Percentiles rank a stretch among this genome's conserved stretches.
Evolutionary conservation across 2,888 invertebrate species (phyloP).

Genomic region (Lasioglossum oenotherae): DNA sequence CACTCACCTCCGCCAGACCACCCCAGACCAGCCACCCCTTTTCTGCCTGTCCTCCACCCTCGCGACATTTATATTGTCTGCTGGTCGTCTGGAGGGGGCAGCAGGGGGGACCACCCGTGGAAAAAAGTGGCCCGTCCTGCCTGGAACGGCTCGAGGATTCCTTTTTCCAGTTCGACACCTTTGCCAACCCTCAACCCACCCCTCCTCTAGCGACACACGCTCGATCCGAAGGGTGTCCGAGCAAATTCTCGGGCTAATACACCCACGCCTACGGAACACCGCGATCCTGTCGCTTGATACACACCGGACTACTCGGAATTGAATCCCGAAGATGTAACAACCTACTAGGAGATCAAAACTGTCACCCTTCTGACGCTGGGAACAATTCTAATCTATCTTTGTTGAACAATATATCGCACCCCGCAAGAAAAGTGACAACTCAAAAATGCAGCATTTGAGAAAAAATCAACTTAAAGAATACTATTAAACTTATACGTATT

Average conservation of each 20-base stretch:
- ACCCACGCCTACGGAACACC: not conserved
- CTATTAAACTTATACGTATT: too few species aligned
- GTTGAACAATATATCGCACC: not conserved
- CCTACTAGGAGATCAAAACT: not conserved
- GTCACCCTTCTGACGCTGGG: not conserved
- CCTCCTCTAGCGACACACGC: not conserved
- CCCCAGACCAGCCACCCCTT: constrained; percentile 18
- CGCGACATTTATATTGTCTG: constrained; percentile 79
- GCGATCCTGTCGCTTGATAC: not conserved
- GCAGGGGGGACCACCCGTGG: constrained; percentile 24
- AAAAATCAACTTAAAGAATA: too few species aligned
- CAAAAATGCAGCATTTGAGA: too few species aligned
- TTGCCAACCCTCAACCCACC: constrained; percentile 12
- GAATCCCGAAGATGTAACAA: not conserved
- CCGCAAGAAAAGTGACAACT: too few species aligned
- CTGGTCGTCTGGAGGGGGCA: constrained; percentile 67
- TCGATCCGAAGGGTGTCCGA: constrained; percentile 5
- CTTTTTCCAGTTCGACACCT: constrained; percentile 66
- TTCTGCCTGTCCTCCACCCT: constrained; percentile 50
- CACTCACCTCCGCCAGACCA: constrained; percentile 58
- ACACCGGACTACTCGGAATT: not conserved
- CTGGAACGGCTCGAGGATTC: constrained; percentile 18
- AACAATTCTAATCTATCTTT: not conserved
- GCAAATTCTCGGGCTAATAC: not conserved
- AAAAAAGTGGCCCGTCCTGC: constrained; percentile 49